A percentile compares a stretch with the other conserved stretches of the same genome.
These are phyloP conservation scores for Mus pahari DNA, from an alignment of 2,113 vertebrate genomes.

Conservation along the genomic window DNA sequence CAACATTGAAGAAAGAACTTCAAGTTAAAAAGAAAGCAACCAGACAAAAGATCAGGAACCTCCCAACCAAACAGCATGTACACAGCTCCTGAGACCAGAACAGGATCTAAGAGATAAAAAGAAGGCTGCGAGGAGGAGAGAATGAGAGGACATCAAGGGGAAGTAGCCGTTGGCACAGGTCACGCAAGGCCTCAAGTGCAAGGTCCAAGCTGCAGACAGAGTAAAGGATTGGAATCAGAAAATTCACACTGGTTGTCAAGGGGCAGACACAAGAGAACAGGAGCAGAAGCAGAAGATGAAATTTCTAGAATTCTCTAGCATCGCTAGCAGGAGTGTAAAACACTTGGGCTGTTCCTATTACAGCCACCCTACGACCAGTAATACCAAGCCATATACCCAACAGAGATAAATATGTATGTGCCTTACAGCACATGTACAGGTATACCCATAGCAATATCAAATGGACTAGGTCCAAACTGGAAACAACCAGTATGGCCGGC, in stretches of 20 bases:
- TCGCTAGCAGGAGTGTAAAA: background rate
- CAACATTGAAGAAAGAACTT: background rate
- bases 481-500: background rate
- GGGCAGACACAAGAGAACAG: background rate
- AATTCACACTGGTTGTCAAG: background rate
- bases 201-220: background rate
- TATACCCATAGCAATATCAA: background rate
- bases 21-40: background rate
- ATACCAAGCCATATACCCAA: background rate
- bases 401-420: background rate
- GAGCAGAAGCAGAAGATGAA: background rate
- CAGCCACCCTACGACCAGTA: background rate
- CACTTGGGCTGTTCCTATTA: background rate
- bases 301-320: background rate
- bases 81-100: background rate
- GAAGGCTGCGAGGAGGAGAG: background rate
- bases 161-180: background rate
- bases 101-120: background rate
- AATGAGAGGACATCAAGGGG: background rate
- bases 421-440: background rate
- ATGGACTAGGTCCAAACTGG: background rate
- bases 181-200: background rate
- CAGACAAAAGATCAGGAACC: conserved; percentile 20
- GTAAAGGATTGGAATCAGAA: background rate
- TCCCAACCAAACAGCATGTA: background rate